These are phyloP conservation scores for Ornithoptera priamus DNA, from an alignment of 2,888 invertebrate species.

Conservation along the genomic window DNA sequence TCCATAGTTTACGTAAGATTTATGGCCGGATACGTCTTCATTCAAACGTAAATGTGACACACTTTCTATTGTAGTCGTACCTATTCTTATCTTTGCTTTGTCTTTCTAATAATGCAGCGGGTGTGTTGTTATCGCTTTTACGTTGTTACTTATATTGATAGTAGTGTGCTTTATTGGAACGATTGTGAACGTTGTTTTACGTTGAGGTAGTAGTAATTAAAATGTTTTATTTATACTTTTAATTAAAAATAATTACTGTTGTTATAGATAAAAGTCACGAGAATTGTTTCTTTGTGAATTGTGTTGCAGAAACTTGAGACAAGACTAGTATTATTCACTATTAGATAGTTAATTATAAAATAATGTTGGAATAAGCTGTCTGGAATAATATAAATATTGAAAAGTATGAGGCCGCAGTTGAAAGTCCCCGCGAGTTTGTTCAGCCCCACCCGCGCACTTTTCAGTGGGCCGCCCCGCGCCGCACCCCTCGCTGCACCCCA, in stretches of 20 bases:
- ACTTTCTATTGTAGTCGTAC: constrained; percentile 63
- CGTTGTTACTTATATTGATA: constrained; percentile 17
- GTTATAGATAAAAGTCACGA: background rate
- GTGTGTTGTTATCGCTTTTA: constrained; percentile 34
- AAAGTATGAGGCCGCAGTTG: constrained; percentile 49
- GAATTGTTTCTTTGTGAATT: background rate
- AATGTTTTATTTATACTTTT: constrained; percentile 10
- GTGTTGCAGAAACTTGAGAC: background rate
- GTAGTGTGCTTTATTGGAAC: constrained; percentile 16
- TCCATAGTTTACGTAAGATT: constrained; percentile 67
- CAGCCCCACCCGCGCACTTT: constrained; percentile 80
- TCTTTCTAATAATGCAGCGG: constrained; percentile 51
- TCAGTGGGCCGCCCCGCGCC: constrained; percentile 76
- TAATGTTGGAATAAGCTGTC: background rate
- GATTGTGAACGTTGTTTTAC: constrained; percentile 15
- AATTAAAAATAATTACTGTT: background rate
- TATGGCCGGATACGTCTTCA: constrained; percentile 74
- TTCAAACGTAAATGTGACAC: constrained; percentile 73
- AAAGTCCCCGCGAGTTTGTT: constrained; percentile 79
- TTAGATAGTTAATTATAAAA: background rate
- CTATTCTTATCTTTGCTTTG: constrained; percentile 65
- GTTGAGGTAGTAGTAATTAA: constrained; percentile 3
- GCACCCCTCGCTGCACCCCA: constrained; percentile 71
- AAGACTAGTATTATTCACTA: background rate
- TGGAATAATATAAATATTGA: constrained; percentile 34